Evolutionary conservation across 2,888 invertebrate species (phyloP).

Genomic region (Oligia latruncula): DNA sequence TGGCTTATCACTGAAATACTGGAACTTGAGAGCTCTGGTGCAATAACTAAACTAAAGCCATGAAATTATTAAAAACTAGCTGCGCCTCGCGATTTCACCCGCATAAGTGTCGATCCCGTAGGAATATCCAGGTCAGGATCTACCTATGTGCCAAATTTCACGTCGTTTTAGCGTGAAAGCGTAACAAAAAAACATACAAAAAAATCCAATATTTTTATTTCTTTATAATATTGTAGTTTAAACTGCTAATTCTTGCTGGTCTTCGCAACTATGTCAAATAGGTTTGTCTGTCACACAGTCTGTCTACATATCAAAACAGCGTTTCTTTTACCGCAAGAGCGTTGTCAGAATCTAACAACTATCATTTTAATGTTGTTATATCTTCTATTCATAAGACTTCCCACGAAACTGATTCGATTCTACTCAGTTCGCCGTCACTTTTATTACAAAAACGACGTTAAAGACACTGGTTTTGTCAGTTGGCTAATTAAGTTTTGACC

Average conservation of each 20-base stretch:
- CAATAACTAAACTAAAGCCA: not conserved
- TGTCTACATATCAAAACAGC: slow-evolving; percentile 34
- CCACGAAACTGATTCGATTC: slow-evolving; percentile 37
- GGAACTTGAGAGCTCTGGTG: not conserved
- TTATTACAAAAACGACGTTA: slow-evolving; percentile 31
- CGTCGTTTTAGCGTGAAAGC: not conserved
- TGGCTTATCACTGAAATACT: slow-evolving; percentile 62
- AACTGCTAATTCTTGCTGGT: not conserved
- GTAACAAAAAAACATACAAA: not conserved
- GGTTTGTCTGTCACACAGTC: slow-evolving; percentile 27
- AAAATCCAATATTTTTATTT: not conserved
- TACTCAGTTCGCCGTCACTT: slow-evolving; percentile 21
- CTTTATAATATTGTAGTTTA: not conserved
- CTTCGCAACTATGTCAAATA: not conserved
- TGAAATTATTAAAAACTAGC: not conserved
- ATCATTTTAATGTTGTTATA: slow-evolving; percentile 44
- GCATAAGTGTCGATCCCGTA: not conserved
- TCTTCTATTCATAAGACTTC: slow-evolving; percentile 37
- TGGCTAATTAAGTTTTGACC: slow-evolving; percentile 48
- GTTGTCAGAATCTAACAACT: slow-evolving; percentile 34
- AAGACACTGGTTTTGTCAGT: slow-evolving; percentile 24
- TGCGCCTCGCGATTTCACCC: not conserved
- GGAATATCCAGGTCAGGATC: not conserved
- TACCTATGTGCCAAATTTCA: not conserved
- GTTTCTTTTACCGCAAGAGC: slow-evolving; percentile 33